These are phyloP conservation scores for Pachymerium ferrugineum DNA, from an alignment of 2,888 invertebrate genomes.

Conservation along the genomic window DNA sequence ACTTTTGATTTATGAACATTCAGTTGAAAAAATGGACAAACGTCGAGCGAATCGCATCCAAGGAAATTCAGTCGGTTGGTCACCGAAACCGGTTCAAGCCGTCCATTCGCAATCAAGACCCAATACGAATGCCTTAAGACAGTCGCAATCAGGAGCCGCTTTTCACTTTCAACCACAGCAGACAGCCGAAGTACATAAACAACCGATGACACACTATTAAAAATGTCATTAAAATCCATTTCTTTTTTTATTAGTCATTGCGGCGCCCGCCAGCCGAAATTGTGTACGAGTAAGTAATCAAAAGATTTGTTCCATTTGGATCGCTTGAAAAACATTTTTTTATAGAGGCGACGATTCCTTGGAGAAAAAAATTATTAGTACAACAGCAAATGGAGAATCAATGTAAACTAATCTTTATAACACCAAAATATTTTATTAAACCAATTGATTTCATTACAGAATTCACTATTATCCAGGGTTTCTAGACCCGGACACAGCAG, in stretches of 20 bases:
- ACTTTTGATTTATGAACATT: too few relatives aligned
- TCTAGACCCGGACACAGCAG: background rate
- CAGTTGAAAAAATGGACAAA: too few relatives aligned
- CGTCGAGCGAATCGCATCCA: constrained; percentile 34
- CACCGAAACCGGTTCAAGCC: too few relatives aligned
- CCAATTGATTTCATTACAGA: background rate
- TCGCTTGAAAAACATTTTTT: too few relatives aligned
- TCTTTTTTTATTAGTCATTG: background rate
- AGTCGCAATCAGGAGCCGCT: background rate
- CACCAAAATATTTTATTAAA: background rate
- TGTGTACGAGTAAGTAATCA: background rate
- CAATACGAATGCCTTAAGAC: too few relatives aligned
- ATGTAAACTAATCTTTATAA: too few relatives aligned
- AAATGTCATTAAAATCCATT: background rate
- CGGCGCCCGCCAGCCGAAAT: background rate
- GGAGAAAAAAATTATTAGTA: background rate
- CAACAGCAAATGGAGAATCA: background rate
- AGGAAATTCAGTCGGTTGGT: constrained; percentile 35
- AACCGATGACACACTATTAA: background rate
- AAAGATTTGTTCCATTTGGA: too few relatives aligned
- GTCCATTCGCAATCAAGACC: background rate
- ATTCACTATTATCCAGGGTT: constrained; percentile 32
- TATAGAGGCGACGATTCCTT: background rate
- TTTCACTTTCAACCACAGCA: background rate
- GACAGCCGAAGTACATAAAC: background rate